phyloP scores from a whole-genome alignment of 2,113 vertebrate genomes.

The Dunckerocampus dactyliophorus region DNA sequence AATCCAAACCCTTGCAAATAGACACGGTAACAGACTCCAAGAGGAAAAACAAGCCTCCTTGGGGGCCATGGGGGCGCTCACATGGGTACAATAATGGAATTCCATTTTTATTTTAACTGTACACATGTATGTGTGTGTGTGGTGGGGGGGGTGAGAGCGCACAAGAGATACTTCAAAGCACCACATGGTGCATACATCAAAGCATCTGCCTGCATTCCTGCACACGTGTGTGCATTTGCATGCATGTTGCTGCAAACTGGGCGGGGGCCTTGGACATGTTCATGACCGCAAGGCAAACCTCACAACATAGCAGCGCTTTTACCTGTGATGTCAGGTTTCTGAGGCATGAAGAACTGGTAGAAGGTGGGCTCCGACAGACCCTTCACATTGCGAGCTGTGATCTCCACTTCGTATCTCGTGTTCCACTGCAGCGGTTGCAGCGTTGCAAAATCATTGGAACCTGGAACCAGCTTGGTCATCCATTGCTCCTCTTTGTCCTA shows the following conservation, averaged over 20 bases:
- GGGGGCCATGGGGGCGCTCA: not conserved
- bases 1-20: conserved; percentile 45
- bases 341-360: conserved; percentile 96
- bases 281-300: too few species aligned
- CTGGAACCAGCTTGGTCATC: conserved; percentile 92
- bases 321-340: conserved; percentile 98
- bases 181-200: conserved; percentile 9
- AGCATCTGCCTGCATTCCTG: conserved; percentile 15
- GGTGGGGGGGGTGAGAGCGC: not conserved
- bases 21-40: conserved; percentile 16
- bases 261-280: conserved; percentile 5
- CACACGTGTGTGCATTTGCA: conserved; percentile 2
- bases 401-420: conserved; percentile 93
- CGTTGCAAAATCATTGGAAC: conserved; percentile 88
- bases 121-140: not conserved
- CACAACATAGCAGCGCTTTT: conserved; percentile 34
- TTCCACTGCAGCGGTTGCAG: conserved; percentile 96
- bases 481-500: conserved; percentile 98
- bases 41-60: conserved; percentile 9
- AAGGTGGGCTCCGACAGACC: conserved; percentile 93
- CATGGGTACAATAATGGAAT: conserved; percentile 2
- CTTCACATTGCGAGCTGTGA: conserved; percentile 92
- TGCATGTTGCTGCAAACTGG: conserved; percentile 7
- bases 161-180: not conserved
- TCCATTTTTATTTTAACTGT: conserved; percentile 10